Conservation (phyloP, 2,113 vertebrate species). For the Seriola dumerili region DNA sequence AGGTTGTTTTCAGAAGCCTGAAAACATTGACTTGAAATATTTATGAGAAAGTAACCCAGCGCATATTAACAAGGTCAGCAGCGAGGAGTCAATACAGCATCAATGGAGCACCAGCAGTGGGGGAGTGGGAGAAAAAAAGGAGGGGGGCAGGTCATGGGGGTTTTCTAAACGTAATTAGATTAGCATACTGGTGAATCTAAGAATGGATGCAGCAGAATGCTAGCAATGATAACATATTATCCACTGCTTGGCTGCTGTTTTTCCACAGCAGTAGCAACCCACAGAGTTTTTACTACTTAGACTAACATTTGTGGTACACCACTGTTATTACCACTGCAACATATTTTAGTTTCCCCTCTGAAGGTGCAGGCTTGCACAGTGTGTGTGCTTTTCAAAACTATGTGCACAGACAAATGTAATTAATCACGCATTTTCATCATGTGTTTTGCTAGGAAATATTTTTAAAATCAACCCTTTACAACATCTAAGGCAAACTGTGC, state of each 20-base stretch:
- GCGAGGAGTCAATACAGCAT: constrained; percentile 66
- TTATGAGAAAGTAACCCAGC: constrained; percentile 80
- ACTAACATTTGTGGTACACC: constrained; percentile 56
- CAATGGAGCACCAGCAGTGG: constrained; percentile 54
- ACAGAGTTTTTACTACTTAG: constrained; percentile 38
- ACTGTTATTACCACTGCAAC: constrained; percentile 53
- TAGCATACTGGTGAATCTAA: constrained; percentile 64
- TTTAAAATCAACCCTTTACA: constrained; percentile 15
- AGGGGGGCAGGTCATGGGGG: constrained; percentile 34
- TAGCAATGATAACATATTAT: constrained; percentile 36
- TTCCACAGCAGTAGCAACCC: constrained; percentile 54
- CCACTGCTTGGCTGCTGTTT: constrained; percentile 46
- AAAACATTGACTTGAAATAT: constrained; percentile 83
- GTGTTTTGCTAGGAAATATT: constrained; percentile 30
- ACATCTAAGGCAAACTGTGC: constrained; percentile 31
- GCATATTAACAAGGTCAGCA: constrained; percentile 82
- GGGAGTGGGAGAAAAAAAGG: constrained; percentile 39
- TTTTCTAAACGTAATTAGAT: constrained; percentile 60
- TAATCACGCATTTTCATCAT: constrained; percentile 28
- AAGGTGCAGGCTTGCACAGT: constrained; percentile 4
- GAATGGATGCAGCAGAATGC: constrained; percentile 54
- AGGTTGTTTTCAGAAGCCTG: constrained; percentile 81
- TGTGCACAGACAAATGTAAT: constrained; percentile 9
- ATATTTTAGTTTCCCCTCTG: constrained; percentile 44
- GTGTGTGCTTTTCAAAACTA: not conserved